Percentiles rank a stretch among this genome's conserved stretches.
Conservation (phyloP, 2,888 invertebrate genomes). For the Eupeodes luniger region DNA sequence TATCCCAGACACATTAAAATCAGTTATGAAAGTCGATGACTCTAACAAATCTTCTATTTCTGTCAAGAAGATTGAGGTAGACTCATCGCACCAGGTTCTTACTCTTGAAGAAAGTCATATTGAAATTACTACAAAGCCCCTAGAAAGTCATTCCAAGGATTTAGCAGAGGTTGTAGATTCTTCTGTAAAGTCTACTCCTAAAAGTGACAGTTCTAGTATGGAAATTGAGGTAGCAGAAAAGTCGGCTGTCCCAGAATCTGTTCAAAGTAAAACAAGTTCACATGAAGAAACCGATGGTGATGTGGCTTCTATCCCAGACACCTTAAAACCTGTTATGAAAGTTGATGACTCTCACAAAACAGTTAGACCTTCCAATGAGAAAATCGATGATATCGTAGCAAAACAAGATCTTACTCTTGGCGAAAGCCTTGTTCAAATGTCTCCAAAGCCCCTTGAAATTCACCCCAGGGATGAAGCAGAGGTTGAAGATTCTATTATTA, state of each 20-base stretch:
- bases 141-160: no score
- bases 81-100: no score
- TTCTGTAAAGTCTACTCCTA: accelerated
- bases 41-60: no score
- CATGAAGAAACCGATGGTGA: background rate
- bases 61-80: no score
- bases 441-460: background rate
- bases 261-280: background rate
- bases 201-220: no score
- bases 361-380: background rate
- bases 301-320: background rate
- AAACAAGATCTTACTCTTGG: background rate
- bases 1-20: no score
- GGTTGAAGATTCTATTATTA: background rate
- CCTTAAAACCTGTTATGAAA: background rate
- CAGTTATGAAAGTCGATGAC: no score
- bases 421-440: background rate
- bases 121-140: no score
- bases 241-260: background rate
- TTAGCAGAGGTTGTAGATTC: no score
- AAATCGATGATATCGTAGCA: background rate
- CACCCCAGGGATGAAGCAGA: background rate
- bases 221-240: background rate
- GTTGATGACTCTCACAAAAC: background rate
- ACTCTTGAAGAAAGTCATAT: no score